A percentile compares a stretch with the other conserved stretches of the same genome.
Evolutionary conservation across 2,797 vertebrate genomes (phyloP).

Genomic region (Microctenopoma lineatum): DNA sequence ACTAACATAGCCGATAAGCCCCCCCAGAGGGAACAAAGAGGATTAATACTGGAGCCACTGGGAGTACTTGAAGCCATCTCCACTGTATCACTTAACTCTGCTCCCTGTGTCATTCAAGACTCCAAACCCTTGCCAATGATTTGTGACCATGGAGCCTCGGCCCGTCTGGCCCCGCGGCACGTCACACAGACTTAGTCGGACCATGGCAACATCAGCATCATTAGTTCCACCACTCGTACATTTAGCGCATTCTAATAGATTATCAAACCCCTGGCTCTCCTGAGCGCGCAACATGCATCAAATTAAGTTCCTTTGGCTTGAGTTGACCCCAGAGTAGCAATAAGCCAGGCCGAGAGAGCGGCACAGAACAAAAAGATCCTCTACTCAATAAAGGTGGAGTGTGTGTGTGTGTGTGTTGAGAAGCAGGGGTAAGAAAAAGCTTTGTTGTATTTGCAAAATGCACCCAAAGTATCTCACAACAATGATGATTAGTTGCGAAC

Average conservation of each 20-base stretch:
- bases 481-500: conserved; percentile 66
- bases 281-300: conserved; percentile 54
- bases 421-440: conserved; percentile 42
- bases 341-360: conserved; percentile 7
- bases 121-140: conserved; percentile 29
- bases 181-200: conserved; percentile 38
- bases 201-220: conserved; percentile 61
- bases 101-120: conserved; percentile 41
- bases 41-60: conserved; percentile 68
- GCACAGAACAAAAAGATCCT: conserved; percentile 5
- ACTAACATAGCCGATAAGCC: conserved; percentile 67
- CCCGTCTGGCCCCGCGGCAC: conserved; percentile 35
- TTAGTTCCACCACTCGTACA: conserved; percentile 41
- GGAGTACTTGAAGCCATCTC: conserved; percentile 60
- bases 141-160: conserved; percentile 27
- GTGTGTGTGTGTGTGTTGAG: neutral
- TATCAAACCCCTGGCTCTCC: conserved; percentile 66
- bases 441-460: conserved; percentile 69
- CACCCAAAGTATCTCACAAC: conserved; percentile 64
- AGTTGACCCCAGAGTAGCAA: conserved; percentile 41
- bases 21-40: conserved; percentile 56
- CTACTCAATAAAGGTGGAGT: conserved; percentile 5
- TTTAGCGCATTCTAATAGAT: conserved; percentile 54
- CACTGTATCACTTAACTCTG: conserved; percentile 46
- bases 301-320: conserved; percentile 71